Evolutionary conservation across 2,113 vertebrate species (phyloP), one percentile per base, ranked within the genome.

Genomic region (Xenopus borealis): DNA sequence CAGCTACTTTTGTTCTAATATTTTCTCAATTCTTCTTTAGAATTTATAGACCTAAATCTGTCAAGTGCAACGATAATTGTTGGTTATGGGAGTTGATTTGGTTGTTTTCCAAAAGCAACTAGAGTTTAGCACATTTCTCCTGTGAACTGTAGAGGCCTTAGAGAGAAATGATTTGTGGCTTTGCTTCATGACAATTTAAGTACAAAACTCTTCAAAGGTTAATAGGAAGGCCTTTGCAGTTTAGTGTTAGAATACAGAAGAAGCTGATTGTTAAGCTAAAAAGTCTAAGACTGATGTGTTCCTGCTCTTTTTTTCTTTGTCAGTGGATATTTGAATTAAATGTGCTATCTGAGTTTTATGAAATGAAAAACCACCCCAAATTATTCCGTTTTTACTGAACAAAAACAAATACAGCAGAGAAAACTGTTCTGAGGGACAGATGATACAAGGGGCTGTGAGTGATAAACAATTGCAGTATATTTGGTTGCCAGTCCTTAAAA

Each of bases 81-180:
- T 44, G 64, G 62, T 57, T 73, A 66, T 58, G 72, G 72, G 62
- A 73, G 50, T 27, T 58, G 52, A 73, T 57, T 66, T 66, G 30
- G 72, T 73, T 72, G 71, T 72, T 72, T 72, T 66, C 30, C n/a
- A 58, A 72, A 73, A 73, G 50, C 72, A 66, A 55, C 23, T 66
- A n/a, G 18, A 27, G 18, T 65, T 33, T 45, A 30, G 46, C 47
- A 65, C 50, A 65, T 73, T 66, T 66, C 50, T 19, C 30, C 16
- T 44, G 65, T 53, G 47, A 64, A 55, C 62, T 53, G 52, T 23
- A 27, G 71, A 46, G 16, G 47, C 50, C 50, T 73, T 55, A 20
- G 50, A 57, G 52, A 50, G 63, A 19, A 66, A 73, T 66, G 52
- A 73, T 66, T 65, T 73, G 72, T 66, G 62, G 33, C 59, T 66